Evolutionary conservation across 2,888 invertebrate genomes (phyloP).

Genomic region (Ophion obscuratus): DNA sequence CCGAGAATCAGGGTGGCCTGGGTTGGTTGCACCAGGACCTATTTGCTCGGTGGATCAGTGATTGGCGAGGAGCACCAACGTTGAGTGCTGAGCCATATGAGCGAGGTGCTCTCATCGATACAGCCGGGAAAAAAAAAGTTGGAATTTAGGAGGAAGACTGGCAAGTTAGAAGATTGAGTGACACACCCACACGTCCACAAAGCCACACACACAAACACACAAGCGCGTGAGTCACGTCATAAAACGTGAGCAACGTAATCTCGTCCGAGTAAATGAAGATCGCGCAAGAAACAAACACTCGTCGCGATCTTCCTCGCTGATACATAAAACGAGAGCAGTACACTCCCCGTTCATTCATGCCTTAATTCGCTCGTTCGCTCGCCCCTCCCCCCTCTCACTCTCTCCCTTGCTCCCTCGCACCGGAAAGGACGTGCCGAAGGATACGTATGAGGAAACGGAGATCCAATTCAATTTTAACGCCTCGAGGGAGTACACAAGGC

Average conservation of each 20-base stretch:
- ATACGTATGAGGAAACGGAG: constrained; percentile 15
- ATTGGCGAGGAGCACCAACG: background rate
- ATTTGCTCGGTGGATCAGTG: background rate
- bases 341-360: constrained; percentile 45
- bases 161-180: background rate
- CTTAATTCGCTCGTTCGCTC: constrained; percentile 53
- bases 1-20: constrained; percentile 45
- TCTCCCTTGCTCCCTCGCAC: constrained; percentile 25
- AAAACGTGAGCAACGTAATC: constrained; percentile 23
- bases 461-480: constrained; percentile 20
- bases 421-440: background rate
- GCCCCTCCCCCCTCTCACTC: constrained; percentile 40
- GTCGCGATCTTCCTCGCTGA: constrained; percentile 34
- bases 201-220: background rate
- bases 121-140: background rate
- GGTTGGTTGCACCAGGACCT: constrained; percentile 2
- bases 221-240: background rate
- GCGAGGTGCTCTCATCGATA: background rate
- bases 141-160: background rate
- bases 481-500: constrained; percentile 2
- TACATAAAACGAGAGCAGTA: constrained; percentile 23
- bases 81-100: background rate
- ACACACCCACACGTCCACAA: background rate
- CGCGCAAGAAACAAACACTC: constrained; percentile 23
- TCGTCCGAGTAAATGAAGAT: constrained; percentile 43